Evolutionary conservation across 1,140 invertebrate genomes (phyloP).

Genomic region (Drosophila jambulina): DNA sequence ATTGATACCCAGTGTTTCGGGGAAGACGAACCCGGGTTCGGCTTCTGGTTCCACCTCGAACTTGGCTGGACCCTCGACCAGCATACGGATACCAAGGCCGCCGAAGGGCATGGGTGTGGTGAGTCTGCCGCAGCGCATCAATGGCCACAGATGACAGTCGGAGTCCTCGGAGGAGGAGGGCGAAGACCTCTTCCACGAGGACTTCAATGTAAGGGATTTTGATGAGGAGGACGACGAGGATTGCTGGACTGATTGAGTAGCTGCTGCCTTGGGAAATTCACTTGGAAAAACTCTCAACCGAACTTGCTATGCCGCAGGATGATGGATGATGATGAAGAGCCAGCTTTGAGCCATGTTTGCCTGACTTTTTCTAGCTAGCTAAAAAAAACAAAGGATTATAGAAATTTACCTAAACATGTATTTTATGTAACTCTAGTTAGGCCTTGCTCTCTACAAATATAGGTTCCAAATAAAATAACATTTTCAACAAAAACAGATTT

Average conservation of each 20-base stretch:
- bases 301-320: constrained; percentile 27
- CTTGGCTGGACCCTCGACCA: constrained; percentile 53
- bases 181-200: constrained; percentile 81
- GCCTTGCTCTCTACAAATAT: constrained; percentile 42
- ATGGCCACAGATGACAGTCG: constrained; percentile 80
- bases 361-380: constrained; percentile 53
- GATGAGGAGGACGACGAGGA: constrained; percentile 73
- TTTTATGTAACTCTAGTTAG: constrained; percentile 51
- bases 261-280: constrained; percentile 10
- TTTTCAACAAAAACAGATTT: constrained; percentile 5
- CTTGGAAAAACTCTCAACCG: constrained; percentile 31
- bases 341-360: constrained; percentile 42
- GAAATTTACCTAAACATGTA: constrained; percentile 38
- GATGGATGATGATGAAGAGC: constrained; percentile 1
- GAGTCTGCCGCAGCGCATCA: constrained; percentile 71
- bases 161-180: constrained; percentile 81
- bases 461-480: constrained; percentile 34
- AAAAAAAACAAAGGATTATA: constrained; percentile 17
- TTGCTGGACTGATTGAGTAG: constrained; percentile 80
- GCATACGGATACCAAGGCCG: constrained; percentile 79
- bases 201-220: constrained; percentile 78
- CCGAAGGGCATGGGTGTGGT: constrained; percentile 70
- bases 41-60: constrained; percentile 11
- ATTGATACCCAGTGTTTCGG: constrained; percentile 77
- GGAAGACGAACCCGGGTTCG: constrained; percentile 42